Evolutionary conservation across 2,113 vertebrate species (phyloP).

Genomic region (Calyptommatus sinebrachiatus): DNA sequence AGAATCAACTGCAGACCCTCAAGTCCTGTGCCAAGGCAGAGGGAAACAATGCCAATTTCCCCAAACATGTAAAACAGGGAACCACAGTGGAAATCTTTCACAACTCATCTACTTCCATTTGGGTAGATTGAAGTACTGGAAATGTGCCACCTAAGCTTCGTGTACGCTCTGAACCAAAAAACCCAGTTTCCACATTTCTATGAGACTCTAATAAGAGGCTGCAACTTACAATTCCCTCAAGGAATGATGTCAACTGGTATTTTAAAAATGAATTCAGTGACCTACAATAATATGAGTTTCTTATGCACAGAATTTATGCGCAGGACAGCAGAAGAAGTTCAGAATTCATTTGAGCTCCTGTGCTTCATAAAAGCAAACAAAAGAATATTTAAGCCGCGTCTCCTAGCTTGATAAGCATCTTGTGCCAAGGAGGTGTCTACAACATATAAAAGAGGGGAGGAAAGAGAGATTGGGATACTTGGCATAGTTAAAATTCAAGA

Average conservation of each 20-base stretch:
- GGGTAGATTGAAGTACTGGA: conserved; percentile 45
- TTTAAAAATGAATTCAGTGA: conserved; percentile 94
- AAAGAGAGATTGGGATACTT: conserved; percentile 5
- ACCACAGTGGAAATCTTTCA: conserved; percentile 14
- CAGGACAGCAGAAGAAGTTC: conserved; percentile 62
- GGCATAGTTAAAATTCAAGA: conserved; percentile 37
- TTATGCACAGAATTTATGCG: conserved; percentile 77
- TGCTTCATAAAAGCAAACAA: conserved; percentile 55
- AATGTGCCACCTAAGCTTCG: conserved; percentile 38
- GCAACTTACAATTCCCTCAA: conserved; percentile 76
- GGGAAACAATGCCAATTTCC: conserved; percentile 8
- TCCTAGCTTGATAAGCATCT: conserved; percentile 44
- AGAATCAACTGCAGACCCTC: conserved; percentile 11
- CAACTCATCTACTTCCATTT: conserved; percentile 45
- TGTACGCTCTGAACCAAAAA: conserved; percentile 51
- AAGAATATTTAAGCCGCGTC: conserved; percentile 48
- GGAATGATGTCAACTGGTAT: conserved; percentile 85
- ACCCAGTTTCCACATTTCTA: conserved; percentile 76
- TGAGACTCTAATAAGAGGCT: conserved; percentile 72
- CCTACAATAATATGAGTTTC: conserved; percentile 87
- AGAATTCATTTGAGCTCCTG: conserved; percentile 55
- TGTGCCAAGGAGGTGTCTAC: conserved; percentile 20
- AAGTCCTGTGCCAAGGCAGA: conserved; percentile 24
- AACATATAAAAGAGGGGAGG: conserved; percentile 20
- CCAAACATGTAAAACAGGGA: conserved; percentile 16